Evolutionary conservation across 2,888 invertebrate species (phyloP).

Genomic region (Limnephilus auricula): DNA sequence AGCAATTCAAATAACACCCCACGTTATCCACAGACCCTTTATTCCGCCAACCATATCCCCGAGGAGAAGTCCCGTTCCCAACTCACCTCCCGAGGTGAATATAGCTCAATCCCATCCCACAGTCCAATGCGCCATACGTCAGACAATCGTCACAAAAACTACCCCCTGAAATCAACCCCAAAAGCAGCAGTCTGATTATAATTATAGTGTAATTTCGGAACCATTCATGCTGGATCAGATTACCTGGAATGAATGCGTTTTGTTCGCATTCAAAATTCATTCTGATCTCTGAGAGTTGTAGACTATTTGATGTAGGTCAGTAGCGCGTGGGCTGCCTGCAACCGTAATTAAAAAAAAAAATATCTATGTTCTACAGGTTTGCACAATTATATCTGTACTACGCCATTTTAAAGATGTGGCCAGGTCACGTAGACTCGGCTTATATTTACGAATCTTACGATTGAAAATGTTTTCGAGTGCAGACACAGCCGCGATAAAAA

Average conservation of each 20-base stretch:
- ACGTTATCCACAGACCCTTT: not conserved
- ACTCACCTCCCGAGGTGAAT: conserved; percentile 40
- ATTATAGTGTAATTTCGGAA: conserved; percentile 64
- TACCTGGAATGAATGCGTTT: conserved; percentile 62
- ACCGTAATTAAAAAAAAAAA: too few relatives aligned
- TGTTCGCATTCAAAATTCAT: conserved; percentile 44
- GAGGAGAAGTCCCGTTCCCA: not conserved
- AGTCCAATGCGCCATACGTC: not conserved
- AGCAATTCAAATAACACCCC: not conserved
- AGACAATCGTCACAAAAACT: conserved; percentile 29
- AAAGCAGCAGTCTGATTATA: conserved; percentile 58
- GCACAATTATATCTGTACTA: too few relatives aligned
- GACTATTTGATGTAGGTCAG: conserved; percentile 2
- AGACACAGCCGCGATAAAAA: too few relatives aligned
- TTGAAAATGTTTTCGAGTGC: too few relatives aligned
- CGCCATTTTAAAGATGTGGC: too few relatives aligned
- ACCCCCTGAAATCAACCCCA: conserved; percentile 33
- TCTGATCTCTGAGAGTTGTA: conserved; percentile 16
- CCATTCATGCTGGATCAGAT: conserved; percentile 64
- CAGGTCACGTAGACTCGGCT: too few relatives aligned
- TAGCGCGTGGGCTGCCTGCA: not conserved
- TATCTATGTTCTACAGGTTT: too few relatives aligned
- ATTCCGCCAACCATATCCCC: not conserved
- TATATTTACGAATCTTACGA: too few relatives aligned
- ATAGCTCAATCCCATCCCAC: conserved; percentile 16